Evolutionary conservation across 1,140 invertebrate genomes (phyloP).

Genomic region (Cotesia typhae): DNA sequence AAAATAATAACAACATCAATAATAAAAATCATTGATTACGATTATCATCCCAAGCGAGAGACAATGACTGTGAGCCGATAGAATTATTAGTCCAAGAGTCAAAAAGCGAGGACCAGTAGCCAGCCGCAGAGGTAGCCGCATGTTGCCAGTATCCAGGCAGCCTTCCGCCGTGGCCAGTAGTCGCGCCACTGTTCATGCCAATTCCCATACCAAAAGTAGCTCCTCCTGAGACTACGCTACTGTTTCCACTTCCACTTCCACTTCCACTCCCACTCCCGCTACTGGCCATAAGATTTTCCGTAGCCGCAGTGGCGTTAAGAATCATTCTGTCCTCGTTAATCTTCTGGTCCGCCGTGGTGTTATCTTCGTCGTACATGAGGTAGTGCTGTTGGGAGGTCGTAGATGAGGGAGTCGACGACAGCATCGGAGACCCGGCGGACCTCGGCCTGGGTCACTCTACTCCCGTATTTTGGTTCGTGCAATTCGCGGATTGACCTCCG

Average conservation of each 20-base stretch:
- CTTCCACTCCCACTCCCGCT: no score
- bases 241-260: no score
- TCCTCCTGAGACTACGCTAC: slow-evolving; percentile 32
- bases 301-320: slow-evolving; percentile 21
- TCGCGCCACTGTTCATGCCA: slow-evolving; percentile 40
- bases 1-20: neutral
- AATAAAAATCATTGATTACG: slow-evolving; percentile 48
- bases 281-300: slow-evolving; percentile 3
- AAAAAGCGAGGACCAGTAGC: slow-evolving; percentile 60
- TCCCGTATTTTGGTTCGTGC: slow-evolving; percentile 36
- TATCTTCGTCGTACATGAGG: slow-evolving; percentile 61
- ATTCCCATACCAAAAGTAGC: slow-evolving; percentile 45
- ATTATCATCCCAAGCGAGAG: slow-evolving; percentile 57
- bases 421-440: slow-evolving; percentile 61
- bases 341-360: slow-evolving; percentile 58
- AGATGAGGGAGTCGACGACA: slow-evolving; percentile 63
- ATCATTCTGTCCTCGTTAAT: slow-evolving; percentile 48
- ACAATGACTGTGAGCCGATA: slow-evolving; percentile 53
- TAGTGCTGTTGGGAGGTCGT: slow-evolving; percentile 60
- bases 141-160: slow-evolving; percentile 62
- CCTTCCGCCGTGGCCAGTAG: slow-evolving; percentile 40
- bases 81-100: slow-evolving; percentile 62
- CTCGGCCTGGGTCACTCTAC: slow-evolving; percentile 63
- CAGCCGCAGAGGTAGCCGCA: slow-evolving; percentile 49
- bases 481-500: slow-evolving; percentile 20